Base-by-base conservation (phyloP, 2,113 vertebrate genomes). In the Loxodonta africana region DNA sequence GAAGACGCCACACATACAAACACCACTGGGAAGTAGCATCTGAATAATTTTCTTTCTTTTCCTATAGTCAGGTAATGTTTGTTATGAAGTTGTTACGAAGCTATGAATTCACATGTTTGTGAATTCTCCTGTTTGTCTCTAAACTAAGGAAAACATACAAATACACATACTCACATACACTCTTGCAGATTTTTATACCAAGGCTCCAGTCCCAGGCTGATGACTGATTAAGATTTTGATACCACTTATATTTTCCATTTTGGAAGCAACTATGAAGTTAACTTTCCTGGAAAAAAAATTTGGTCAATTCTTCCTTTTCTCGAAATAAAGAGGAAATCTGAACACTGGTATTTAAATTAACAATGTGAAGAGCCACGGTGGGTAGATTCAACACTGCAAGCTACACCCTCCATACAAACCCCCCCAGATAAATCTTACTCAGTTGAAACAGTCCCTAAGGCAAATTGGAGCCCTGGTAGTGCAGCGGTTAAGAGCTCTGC, bases 371-470 rank as follows among this genome's bases (percentile, higher is more conserved):
- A 41, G 17, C 11, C 46, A 71, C 83, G 3, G 28, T 37, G 60
- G 82, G 28, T 15, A 87, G 23, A 93, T 67, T 12, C 21, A 30
- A 14, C 17, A 80, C 17, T 26, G 51, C 37, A 28, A n/a, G 84
- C 44, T 92, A 46, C 9, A 78, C 15, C 92, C 41, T 46, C 97
- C 20, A 28, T 1, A 44, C 11, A 71, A 18, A 71, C 4, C 53
- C 37, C 69, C 18, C 44, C 74, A 93, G 84, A 90, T 14, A 6
- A 94, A 96, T 46, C 28, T 33, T 53, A 53, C 46, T 85, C 44
- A 95, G 46, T 76, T 85, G 62, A 90, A 94, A 63, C 8, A 77
- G 84, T 57, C 57, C 60, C 1, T 84, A 90, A 97, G 84, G 71
- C 25, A 5, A 67, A 57, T 12, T 57, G 53, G 53, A 57, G 53